phyloP scores from a whole-genome alignment of 1,140 invertebrate species.

The Nomia melanderi region DNA sequence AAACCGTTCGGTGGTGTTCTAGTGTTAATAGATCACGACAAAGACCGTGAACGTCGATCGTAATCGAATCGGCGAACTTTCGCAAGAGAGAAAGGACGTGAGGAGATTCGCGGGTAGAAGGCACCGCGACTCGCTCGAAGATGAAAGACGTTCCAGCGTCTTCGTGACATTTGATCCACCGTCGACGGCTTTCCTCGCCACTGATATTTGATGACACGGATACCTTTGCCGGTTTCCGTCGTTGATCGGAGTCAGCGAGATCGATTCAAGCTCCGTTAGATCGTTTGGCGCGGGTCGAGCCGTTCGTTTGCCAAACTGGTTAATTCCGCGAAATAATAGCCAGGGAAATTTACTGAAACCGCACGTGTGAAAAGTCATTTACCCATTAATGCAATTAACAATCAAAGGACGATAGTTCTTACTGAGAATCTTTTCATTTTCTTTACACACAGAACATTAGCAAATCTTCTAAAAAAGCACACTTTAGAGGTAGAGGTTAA shows the following conservation, averaged over 20 bases:
- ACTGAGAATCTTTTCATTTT: too few relatives aligned
- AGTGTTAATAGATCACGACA: neutral
- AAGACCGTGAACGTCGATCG: neutral
- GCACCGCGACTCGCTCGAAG: conserved; percentile 50
- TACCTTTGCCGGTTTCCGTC: conserved; percentile 35
- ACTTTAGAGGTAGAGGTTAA: too few relatives aligned
- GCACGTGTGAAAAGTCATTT: too few relatives aligned
- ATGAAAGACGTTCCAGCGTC: conserved; percentile 47
- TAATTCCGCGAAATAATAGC: too few relatives aligned
- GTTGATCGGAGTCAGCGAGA: neutral
- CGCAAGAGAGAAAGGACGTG: conserved; percentile 64
- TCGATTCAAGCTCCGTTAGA: neutral
- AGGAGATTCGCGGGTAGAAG: neutral
- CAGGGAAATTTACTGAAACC: too few relatives aligned
- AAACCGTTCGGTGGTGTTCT: too few relatives aligned
- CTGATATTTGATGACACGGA: conserved; percentile 29
- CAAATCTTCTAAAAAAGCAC: too few relatives aligned
- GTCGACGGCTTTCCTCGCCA: conserved; percentile 42
- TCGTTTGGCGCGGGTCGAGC: neutral
- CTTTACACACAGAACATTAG: too few relatives aligned
- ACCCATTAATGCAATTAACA: too few relatives aligned
- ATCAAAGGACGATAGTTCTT: too few relatives aligned
- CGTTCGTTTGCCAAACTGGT: too few relatives aligned
- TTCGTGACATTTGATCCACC: conserved; percentile 63
- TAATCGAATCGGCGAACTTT: conserved; percentile 49